phyloP scores from a whole-genome alignment of 2,797 vertebrate species.

The Sylvia borin region DNA sequence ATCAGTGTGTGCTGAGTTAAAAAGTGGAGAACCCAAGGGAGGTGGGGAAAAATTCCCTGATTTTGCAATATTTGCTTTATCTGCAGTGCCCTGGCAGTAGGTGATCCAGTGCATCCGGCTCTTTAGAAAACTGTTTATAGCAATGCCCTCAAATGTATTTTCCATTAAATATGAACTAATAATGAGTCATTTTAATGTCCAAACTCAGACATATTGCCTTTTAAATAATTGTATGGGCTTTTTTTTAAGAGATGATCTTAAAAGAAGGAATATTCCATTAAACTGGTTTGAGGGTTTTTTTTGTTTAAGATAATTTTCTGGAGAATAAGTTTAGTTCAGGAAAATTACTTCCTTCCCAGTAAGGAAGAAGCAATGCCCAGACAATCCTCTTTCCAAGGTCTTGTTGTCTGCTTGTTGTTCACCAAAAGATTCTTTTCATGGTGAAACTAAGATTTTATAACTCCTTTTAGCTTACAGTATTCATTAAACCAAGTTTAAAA shows the following conservation, averaged over 20 bases:
- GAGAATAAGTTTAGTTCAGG: not conserved
- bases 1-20: not conserved
- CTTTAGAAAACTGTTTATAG: not conserved
- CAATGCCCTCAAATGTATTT: not conserved
- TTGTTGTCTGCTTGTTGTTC: not conserved
- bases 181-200: not conserved
- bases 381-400: not conserved
- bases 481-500: not conserved
- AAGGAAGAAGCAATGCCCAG: not conserved
- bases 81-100: not conserved
- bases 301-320: not conserved
- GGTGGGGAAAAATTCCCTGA: not conserved
- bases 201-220: not conserved
- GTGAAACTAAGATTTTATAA: not conserved
- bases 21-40: not conserved
- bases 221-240: not conserved
- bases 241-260: rapidly evolving
- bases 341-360: not conserved
- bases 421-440: not conserved
- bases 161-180: not conserved
- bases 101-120: not conserved
- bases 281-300: rapidly evolving
- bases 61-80: not conserved
- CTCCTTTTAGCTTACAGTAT: not conserved
- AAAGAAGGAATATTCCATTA: not conserved